These are phyloP conservation scores for Amazona guildingii DNA, from an alignment of 2,113 vertebrate species.

Conservation along the genomic window DNA sequence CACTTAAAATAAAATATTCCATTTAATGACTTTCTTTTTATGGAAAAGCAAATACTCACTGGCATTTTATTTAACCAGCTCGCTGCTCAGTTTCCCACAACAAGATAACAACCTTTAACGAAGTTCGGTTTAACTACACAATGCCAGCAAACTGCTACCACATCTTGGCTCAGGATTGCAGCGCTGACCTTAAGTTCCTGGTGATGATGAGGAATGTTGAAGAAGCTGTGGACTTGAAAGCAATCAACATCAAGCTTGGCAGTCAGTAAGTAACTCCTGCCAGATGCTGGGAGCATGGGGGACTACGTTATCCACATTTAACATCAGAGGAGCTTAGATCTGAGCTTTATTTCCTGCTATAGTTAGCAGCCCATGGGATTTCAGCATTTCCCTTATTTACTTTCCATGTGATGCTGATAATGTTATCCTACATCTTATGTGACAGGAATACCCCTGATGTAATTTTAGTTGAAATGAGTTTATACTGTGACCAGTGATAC, in stretches of 20 bases:
- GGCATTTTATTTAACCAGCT: slow-evolving; percentile 41
- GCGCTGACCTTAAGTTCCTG: slow-evolving; percentile 77
- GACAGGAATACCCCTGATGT: not conserved
- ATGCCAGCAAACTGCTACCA: slow-evolving; percentile 78
- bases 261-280: slow-evolving; percentile 74
- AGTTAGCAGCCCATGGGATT: not conserved
- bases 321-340: not conserved
- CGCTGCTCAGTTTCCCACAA: slow-evolving; percentile 37
- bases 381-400: not conserved
- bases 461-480: not conserved
- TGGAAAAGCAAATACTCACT: not conserved
- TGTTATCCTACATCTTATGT: not conserved
- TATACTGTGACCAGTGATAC: not conserved
- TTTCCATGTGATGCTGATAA: not conserved
- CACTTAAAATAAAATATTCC: not conserved
- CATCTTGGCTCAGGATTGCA: slow-evolving; percentile 81
- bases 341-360: not conserved
- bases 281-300: not conserved
- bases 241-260: slow-evolving; percentile 73
- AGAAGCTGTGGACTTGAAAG: slow-evolving; percentile 42
- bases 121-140: slow-evolving; percentile 58
- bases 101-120: slow-evolving; percentile 78
- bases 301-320: not conserved
- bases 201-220: slow-evolving; percentile 75
- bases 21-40: not conserved